Percentiles rank a stretch among this genome's conserved stretches.
Conservation (phyloP, 2,888 invertebrate genomes). For the Dryobotodes eremita region DNA sequence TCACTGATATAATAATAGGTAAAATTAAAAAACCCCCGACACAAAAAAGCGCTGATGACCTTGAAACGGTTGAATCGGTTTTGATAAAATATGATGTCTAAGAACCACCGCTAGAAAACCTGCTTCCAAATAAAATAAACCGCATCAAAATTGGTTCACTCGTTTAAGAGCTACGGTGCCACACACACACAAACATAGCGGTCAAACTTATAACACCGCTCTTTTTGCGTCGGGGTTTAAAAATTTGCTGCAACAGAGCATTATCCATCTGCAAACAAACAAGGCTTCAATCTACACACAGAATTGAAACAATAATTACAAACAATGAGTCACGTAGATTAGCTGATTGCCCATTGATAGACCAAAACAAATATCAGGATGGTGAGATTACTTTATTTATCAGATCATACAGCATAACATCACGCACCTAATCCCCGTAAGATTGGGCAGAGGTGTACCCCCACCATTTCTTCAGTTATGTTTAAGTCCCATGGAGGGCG, state of each 20-base stretch:
- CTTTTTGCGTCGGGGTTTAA: not conserved
- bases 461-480: not conserved
- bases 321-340: conserved; percentile 1
- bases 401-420: not conserved
- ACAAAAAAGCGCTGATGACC: no score
- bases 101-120: no score
- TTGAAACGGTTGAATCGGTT: no score
- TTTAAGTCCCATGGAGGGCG: not conserved
- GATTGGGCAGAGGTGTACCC: not conserved
- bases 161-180: no score
- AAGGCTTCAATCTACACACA: not conserved
- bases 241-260: not conserved
- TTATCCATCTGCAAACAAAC: conserved; percentile 14
- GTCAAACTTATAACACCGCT: no score
- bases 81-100: no score
- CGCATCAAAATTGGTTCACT: no score
- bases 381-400: not conserved
- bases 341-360: not conserved
- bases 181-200: no score
- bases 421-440: not conserved
- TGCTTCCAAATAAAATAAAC: no score
- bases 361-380: not conserved
- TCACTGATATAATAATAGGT: not conserved
- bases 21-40: no score
- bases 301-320: conserved; percentile 9